phyloP scores from a whole-genome alignment of 1,140 invertebrate genomes.

The Lerema accius region DNA sequence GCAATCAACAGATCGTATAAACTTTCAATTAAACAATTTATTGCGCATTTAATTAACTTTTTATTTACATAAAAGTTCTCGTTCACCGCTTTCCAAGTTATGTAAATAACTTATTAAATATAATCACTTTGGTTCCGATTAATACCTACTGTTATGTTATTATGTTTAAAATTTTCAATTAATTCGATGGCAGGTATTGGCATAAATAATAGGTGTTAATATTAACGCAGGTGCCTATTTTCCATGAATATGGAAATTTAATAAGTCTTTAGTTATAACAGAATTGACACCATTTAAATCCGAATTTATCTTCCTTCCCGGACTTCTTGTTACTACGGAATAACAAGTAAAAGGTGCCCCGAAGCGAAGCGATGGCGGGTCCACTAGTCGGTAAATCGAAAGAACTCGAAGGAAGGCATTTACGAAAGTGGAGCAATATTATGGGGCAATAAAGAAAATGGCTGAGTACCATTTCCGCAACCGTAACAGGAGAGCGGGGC shows the following conservation, averaged over 20 bases:
- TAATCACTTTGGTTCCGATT: conserved; percentile 6
- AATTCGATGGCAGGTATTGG: conserved; percentile 4
- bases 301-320: too few species aligned
- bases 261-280: too few species aligned
- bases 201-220: background rate
- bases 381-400: background rate
- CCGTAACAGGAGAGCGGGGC: too few species aligned
- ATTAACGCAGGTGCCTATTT: too few species aligned
- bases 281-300: too few species aligned
- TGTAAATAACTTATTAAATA: conserved; percentile 24
- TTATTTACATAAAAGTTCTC: conserved; percentile 30
- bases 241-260: too few species aligned
- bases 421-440: conserved; percentile 12
- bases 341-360: too few species aligned
- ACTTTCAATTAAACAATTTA: conserved; percentile 23
- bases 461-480: background rate
- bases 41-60: conserved; percentile 18
- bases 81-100: background rate
- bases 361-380: too few species aligned
- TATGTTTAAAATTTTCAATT: conserved; percentile 22
- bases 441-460: conserved; percentile 23
- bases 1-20: conserved; percentile 21
- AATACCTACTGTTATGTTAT: conserved; percentile 8
- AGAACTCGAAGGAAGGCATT: conserved; percentile 1
- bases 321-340: too few species aligned